Conservation (phyloP, 2,113 vertebrate species). For the Hiodon tergisus region DNA sequence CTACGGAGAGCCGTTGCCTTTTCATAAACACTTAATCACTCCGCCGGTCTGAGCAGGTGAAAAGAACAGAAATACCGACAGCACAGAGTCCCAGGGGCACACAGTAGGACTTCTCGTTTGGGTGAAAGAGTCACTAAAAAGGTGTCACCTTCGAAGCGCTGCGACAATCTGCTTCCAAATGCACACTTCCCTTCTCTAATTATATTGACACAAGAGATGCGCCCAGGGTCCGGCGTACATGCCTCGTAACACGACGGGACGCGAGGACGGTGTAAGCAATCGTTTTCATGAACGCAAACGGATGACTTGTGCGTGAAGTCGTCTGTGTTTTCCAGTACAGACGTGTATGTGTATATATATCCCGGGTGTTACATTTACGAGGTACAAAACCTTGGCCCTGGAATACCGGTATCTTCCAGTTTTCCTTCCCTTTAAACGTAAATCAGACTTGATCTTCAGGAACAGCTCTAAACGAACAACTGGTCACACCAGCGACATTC, state of each 20-base stretch:
- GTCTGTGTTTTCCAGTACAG: too few species aligned
- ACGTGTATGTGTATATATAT: neutral
- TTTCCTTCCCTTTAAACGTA: neutral
- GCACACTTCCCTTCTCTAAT: too few species aligned
- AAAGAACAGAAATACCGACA: too few species aligned
- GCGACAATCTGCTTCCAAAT: too few species aligned
- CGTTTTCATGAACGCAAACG: neutral
- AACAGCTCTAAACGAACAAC: neutral
- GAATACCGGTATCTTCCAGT: neutral
- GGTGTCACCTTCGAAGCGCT: too few species aligned
- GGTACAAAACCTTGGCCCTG: neutral
- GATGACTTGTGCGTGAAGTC: too few species aligned
- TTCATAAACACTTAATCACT: too few species aligned
- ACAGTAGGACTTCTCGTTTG: too few species aligned
- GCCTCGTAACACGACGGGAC: conserved; percentile 11
- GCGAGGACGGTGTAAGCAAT: neutral
- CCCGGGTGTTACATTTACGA: neutral
- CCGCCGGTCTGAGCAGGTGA: too few species aligned
- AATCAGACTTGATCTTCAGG: neutral
- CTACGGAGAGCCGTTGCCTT: too few species aligned
- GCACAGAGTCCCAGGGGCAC: too few species aligned
- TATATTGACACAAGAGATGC: neutral
- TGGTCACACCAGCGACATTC: neutral
- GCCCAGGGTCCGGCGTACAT: neutral
- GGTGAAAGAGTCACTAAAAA: too few species aligned